Percentiles rank a stretch among this genome's conserved stretches.
Evolutionary conservation across 2,888 invertebrate genomes (phyloP).

Genomic region (Taphrorychus bicolor): DNA sequence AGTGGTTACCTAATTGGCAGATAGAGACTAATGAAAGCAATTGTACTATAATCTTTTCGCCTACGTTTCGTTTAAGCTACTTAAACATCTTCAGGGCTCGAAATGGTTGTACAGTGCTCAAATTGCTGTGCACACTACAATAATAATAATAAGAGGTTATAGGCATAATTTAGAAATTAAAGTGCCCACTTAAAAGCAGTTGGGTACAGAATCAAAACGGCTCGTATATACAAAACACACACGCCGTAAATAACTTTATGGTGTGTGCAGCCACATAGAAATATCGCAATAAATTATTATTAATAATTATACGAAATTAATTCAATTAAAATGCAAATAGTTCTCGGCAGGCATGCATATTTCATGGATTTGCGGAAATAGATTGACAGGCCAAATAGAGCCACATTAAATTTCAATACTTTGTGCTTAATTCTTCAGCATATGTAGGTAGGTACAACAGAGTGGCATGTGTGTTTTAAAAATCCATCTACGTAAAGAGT

Average conservation of each 20-base stretch:
- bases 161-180: background rate
- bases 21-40: too few relatives aligned
- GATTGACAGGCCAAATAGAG: constrained; percentile 15
- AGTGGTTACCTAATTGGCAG: too few relatives aligned
- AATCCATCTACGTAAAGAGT: constrained; percentile 29
- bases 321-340: constrained; percentile 29
- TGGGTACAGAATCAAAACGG: background rate
- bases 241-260: constrained; percentile 9
- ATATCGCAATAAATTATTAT: constrained; percentile 18
- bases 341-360: constrained; percentile 11
- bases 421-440: constrained; percentile 13
- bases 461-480: constrained; percentile 10
- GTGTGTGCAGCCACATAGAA: constrained; percentile 19
- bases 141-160: too few relatives aligned
- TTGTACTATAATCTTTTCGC: too few relatives aligned
- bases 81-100: too few relatives aligned
- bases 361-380: constrained; percentile 22
- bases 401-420: constrained; percentile 10
- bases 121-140: too few relatives aligned
- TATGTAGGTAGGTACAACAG: background rate
- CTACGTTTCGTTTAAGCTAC: too few relatives aligned
- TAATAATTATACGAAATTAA: constrained; percentile 26
- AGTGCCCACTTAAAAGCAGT: background rate
- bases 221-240: too few relatives aligned
- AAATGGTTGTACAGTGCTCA: too few relatives aligned